Conservation (phyloP, 2,797 vertebrate species). For the Semotilus atromaculatus region DNA sequence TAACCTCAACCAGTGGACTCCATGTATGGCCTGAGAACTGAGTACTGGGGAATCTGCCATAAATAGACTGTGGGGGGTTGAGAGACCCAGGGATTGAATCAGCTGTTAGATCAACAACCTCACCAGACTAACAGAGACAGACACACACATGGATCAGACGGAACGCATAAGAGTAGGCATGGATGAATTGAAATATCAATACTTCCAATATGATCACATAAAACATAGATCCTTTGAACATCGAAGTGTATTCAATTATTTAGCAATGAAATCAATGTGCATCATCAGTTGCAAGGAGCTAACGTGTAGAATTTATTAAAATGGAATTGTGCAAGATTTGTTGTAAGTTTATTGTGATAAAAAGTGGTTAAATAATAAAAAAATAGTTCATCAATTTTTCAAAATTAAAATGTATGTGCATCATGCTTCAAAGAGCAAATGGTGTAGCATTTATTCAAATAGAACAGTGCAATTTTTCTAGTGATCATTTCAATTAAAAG, state of each 20-base stretch:
- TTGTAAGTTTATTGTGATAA: neutral
- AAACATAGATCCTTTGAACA: neutral
- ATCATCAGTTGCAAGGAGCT: neutral
- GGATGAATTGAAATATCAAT: neutral
- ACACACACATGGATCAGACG: neutral
- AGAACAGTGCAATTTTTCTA: neutral
- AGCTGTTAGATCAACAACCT: slow-evolving; percentile 53
- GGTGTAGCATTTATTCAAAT: neutral
- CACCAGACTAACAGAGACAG: neutral
- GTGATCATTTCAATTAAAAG: neutral
- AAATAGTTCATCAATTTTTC: neutral
- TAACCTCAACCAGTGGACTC: slow-evolving; percentile 77
- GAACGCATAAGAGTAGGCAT: neutral
- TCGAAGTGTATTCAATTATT: neutral
- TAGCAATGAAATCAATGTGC: neutral
- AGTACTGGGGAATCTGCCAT: slow-evolving; percentile 75
- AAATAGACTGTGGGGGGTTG: slow-evolving; percentile 73
- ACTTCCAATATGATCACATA: neutral
- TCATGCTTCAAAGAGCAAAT: neutral
- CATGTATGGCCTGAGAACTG: slow-evolving; percentile 81
- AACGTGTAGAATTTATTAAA: neutral
- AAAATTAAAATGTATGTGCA: neutral
- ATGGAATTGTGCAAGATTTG: neutral
- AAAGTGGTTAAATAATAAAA: neutral
- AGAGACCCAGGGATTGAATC: slow-evolving; percentile 42